Evolutionary conservation across 2,113 vertebrate genomes (phyloP).

Genomic region (Cyanocitta stelleri): DNA sequence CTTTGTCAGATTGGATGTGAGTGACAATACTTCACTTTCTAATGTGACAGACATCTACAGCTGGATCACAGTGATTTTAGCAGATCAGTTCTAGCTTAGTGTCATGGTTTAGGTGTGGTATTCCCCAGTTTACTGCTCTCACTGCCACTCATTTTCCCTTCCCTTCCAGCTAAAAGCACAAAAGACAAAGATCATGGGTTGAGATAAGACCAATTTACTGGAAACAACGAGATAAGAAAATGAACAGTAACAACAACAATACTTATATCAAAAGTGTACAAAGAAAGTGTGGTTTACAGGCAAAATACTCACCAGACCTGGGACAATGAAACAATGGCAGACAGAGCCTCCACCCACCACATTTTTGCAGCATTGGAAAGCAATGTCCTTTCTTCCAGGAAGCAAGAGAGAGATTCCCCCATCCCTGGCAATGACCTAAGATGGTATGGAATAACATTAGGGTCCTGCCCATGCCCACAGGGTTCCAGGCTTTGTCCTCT

Average conservation of each 20-base stretch:
- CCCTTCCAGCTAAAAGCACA: not conserved
- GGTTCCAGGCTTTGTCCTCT: not conserved
- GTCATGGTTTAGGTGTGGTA: rapidly evolving
- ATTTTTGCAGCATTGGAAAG: not conserved
- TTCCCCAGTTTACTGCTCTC: not conserved
- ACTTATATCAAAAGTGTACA: not conserved
- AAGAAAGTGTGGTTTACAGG: not conserved
- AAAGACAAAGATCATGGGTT: rapidly evolving
- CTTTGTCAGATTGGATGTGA: not conserved
- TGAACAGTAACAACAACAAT: not conserved
- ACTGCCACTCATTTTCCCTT: not conserved
- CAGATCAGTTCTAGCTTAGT: not conserved
- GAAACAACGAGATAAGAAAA: not conserved
- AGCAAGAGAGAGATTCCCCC: not conserved
- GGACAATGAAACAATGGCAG: not conserved
- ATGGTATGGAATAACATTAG: not conserved
- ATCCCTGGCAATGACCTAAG: not conserved
- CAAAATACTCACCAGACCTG: not conserved
- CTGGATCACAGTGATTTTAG: not conserved
- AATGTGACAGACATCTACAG: not conserved
- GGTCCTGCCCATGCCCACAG: not conserved
- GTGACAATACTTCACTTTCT: not conserved
- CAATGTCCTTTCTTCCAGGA: rapidly evolving
- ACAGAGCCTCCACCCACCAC: not conserved
- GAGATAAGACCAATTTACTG: not conserved